Evolutionary conservation across 2,888 invertebrate species (phyloP).

Genomic region (Coenonympha glycerion): DNA sequence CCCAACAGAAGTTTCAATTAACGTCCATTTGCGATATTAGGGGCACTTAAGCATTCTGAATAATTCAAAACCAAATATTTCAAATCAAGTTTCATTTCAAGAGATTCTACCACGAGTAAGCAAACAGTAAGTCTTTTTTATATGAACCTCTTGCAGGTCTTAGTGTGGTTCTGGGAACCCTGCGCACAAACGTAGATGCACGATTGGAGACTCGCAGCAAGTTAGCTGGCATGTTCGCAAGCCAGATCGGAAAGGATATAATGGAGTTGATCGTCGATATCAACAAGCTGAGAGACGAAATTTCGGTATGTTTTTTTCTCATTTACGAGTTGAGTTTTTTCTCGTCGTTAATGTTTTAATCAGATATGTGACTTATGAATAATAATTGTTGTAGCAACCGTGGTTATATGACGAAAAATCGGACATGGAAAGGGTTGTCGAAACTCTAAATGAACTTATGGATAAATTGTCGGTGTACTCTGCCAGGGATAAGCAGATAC

Average conservation of each 20-base stretch:
- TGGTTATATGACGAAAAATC: constrained; percentile 84
- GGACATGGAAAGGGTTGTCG: constrained; percentile 79
- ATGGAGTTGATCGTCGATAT: constrained; percentile 82
- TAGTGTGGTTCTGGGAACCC: constrained; percentile 76
- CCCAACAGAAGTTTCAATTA: too few relatives aligned
- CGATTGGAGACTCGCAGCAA: constrained; percentile 80
- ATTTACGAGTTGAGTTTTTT: too few relatives aligned
- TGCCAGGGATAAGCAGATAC: constrained; percentile 82
- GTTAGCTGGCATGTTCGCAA: constrained; percentile 82
- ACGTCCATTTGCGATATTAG: too few relatives aligned
- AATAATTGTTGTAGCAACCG: constrained; percentile 77
- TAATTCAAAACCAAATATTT: too few relatives aligned
- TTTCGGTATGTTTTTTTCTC: constrained; percentile 80
- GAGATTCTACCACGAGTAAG: too few relatives aligned
- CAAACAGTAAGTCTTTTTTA: too few relatives aligned
- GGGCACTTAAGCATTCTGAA: too few relatives aligned
- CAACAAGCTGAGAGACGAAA: constrained; percentile 82
- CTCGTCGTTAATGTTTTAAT: too few relatives aligned
- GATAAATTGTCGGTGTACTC: constrained; percentile 79
- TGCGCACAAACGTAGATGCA: constrained; percentile 82
- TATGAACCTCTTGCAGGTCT: constrained; percentile 63
- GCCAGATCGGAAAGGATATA: constrained; percentile 86
- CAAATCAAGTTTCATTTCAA: too few relatives aligned
- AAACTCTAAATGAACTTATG: constrained; percentile 78
- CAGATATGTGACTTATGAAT: background rate